Evolutionary conservation across 2,888 invertebrate genomes (phyloP).

Genomic region (Spatulosminthurus flaviceps): DNA sequence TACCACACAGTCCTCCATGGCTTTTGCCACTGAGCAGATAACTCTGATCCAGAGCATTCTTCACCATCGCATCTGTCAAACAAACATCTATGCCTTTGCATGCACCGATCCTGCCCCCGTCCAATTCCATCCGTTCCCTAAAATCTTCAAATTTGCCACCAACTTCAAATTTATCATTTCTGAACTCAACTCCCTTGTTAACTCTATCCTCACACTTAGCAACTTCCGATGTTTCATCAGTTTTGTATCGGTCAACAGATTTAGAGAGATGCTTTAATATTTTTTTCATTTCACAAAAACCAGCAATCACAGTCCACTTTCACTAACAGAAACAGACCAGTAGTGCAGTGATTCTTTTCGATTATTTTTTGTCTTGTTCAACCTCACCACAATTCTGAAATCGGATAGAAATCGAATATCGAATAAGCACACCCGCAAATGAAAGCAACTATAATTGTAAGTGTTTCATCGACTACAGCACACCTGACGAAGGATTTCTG

Average conservation of each 20-base stretch:
- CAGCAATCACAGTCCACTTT: too few relatives aligned
- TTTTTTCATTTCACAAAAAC: slow-evolving; percentile 43
- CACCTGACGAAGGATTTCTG: too few relatives aligned
- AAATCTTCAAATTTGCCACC: background rate
- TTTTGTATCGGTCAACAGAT: slow-evolving; percentile 1
- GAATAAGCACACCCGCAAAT: too few relatives aligned
- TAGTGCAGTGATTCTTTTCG: too few relatives aligned
- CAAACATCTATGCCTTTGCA: background rate
- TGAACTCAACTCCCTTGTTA: background rate
- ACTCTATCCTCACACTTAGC: background rate
- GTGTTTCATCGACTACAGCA: too few relatives aligned
- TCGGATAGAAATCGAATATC: too few relatives aligned
- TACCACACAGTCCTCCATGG: too few relatives aligned
- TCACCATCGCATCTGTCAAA: background rate
- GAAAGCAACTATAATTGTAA: too few relatives aligned
- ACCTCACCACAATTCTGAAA: too few relatives aligned
- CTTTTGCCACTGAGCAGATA: background rate
- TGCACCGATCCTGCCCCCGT: slow-evolving; percentile 3
- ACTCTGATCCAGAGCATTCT: background rate
- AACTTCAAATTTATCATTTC: background rate
- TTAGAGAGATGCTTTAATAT: slow-evolving; percentile 34
- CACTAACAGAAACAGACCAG: too few relatives aligned
- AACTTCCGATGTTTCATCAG: background rate
- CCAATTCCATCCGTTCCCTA: background rate
- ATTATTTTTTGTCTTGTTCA: too few relatives aligned